A percentile compares a stretch with the other conserved stretches of the same genome.
phyloP scores from a whole-genome alignment of 2,888 invertebrate genomes.

The Drosophila robusta region DNA sequence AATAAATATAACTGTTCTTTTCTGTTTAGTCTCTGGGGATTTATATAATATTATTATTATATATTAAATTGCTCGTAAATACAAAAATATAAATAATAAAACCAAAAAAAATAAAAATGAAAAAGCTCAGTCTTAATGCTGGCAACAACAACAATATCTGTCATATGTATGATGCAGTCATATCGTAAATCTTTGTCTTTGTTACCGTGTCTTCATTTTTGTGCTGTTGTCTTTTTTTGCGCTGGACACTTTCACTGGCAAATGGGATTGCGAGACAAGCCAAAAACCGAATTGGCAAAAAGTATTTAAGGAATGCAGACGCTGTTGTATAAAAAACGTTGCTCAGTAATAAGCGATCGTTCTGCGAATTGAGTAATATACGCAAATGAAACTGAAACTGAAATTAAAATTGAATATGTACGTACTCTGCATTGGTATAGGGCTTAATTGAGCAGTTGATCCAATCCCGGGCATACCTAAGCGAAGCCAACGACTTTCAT shows the following conservation, averaged over 20 bases:
- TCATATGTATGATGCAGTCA: conserved; percentile 46
- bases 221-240: conserved; percentile 19
- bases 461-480: conserved; percentile 21
- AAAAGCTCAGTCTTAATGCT: conserved; percentile 22
- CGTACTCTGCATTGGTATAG: not conserved
- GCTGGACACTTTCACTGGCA: conserved; percentile 61
- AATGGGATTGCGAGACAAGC: conserved; percentile 25
- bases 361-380: conserved; percentile 3
- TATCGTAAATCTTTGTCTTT: conserved; percentile 66
- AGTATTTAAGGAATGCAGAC: conserved; percentile 34
- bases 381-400: conserved; percentile 8
- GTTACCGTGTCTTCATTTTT: conserved; percentile 41
- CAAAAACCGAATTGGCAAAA: conserved; percentile 32
- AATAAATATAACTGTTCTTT: not conserved
- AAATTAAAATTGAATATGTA: conserved; percentile 8
- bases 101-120: conserved; percentile 9
- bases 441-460: conserved; percentile 16
- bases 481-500: conserved; percentile 46
- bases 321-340: not conserved
- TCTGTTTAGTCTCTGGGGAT: too few relatives aligned
- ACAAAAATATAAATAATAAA: conserved; percentile 9
- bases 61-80: conserved; percentile 8
- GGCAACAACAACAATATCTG: conserved; percentile 51
- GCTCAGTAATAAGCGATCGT: conserved; percentile 1
- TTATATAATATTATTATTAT: too few relatives aligned